These are phyloP conservation scores for Chrysopa pallens DNA, from an alignment of 1,140 invertebrate species.

Conservation along the genomic window DNA sequence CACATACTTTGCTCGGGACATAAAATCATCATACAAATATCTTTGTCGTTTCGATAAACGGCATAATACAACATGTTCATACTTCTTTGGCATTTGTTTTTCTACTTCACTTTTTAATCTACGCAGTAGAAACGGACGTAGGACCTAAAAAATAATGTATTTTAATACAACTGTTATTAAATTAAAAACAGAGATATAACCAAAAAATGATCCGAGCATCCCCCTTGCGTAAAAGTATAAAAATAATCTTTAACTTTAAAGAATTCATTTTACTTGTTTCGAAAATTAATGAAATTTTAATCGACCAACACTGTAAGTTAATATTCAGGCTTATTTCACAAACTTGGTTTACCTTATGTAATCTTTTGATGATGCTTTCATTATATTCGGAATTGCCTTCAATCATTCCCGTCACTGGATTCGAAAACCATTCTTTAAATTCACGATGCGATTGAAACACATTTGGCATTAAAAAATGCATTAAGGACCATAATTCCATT, in stretches of 20 bases:
- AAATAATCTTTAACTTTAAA: neutral
- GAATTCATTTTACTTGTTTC: neutral
- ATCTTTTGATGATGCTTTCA: conserved; percentile 76
- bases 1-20: conserved; percentile 88
- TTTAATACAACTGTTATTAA: conserved; percentile 1
- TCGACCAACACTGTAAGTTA: too few species aligned
- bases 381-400: conserved; percentile 93
- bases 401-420: conserved; percentile 95
- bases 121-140: conserved; percentile 90
- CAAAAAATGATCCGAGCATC: too few species aligned
- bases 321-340: neutral
- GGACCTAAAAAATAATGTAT: conserved; percentile 41
- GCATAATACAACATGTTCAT: conserved; percentile 94
- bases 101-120: conserved; percentile 96
- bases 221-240: conserved; percentile 3
- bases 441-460: conserved; percentile 96
- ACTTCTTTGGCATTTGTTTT: conserved; percentile 98
- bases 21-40: conserved; percentile 98
- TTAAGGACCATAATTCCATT: conserved; percentile 98
- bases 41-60: conserved; percentile 91
- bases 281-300: too few species aligned
- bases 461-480: conserved; percentile 99
- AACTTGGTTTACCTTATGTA: conserved; percentile 76
- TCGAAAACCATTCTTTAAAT: conserved; percentile 98
- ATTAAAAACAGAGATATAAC: too few species aligned